Base-by-base conservation (phyloP, 2,113 vertebrate genomes). In the Paratilapia polleni region DNA sequence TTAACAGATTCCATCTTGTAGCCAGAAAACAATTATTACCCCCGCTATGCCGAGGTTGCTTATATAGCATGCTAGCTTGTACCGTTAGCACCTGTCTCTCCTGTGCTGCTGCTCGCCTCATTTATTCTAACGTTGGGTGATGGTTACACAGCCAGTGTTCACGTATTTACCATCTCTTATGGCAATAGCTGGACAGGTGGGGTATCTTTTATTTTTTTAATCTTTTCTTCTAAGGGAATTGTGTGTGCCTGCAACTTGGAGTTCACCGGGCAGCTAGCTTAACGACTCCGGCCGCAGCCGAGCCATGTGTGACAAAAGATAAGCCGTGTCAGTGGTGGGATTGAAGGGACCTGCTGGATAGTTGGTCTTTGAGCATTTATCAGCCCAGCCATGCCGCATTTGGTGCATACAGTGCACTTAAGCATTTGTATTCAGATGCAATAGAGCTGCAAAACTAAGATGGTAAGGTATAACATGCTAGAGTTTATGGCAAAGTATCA, bases 81-180 rank as follows among this genome's bases (percentile, higher is more conserved):
- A 7, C 14, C 1, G 41, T 56, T 94, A 88, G 88, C 87, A 17
- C 66, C 88, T 83, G 85, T 57, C 88, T 83, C 88, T 38, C 38
- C 19, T 49, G 75, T 70, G 60, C 28, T 19, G 11, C 80, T 70
- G 7, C 61, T 20, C n/a, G 12, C 43, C 9, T 58, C 14, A 52
- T 77, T 36, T 38, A 36, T n/a, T 34, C 24, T 20, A 28, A 3
- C 24, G 57, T 11, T 4, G 24, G 14, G n/a, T 28, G 1, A 22
- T 26, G 83, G 36, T 36, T 6, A 36, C 4, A 36, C 79, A 60
- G 4, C 62, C 7, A 22, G 2, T n/a, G 8, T 19, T 28, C 58
- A 75, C 24, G 19, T 4, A 28, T 59, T 9, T 38, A 15, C 2
- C 6, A 20, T 61, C 1, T 64, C 2, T 10, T 0, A 28, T 10